A percentile compares a stretch with the other conserved stretches of the same genome.
phyloP scores from a whole-genome alignment of 2,888 invertebrate species.

The Sicus ferrugineus region DNA sequence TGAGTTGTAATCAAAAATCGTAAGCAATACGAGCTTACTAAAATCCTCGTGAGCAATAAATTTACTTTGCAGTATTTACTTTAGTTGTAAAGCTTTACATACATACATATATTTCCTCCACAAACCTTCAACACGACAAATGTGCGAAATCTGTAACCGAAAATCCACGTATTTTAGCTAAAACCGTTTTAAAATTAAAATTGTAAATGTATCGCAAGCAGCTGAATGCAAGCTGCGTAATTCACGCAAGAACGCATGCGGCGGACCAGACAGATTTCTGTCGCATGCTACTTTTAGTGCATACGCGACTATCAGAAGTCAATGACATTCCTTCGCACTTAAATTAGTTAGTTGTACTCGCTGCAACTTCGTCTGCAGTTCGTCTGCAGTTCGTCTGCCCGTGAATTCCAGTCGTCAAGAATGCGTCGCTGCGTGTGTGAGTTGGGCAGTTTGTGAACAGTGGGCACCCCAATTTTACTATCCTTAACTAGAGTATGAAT shows the following conservation, averaged over 20 bases:
- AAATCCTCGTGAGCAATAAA: neutral
- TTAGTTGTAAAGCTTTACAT: constrained; percentile 20
- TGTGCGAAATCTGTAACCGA: neutral
- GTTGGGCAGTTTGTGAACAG: constrained; percentile 14
- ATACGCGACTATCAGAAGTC: constrained; percentile 22
- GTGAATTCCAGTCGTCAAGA: neutral
- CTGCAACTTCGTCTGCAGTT: neutral
- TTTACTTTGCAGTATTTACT: constrained; percentile 29
- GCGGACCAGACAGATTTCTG: neutral
- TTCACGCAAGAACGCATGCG: neutral
- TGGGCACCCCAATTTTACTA: constrained; percentile 13
- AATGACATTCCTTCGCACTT: constrained; percentile 26
- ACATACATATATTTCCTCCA: neutral
- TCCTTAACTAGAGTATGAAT: constrained; percentile 28
- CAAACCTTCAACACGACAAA: neutral
- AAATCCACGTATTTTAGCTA: constrained; percentile 16
- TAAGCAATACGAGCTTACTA: constrained; percentile 23
- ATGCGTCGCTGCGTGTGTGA: constrained; percentile 10
- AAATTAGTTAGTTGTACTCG: constrained; percentile 19
- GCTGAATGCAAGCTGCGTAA: constrained; percentile 1
- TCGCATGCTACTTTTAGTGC: constrained; percentile 17
- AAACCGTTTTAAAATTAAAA: constrained; percentile 22
- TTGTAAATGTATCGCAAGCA: constrained; percentile 19
- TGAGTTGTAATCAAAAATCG: neutral
- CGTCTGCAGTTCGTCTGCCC: too few relatives aligned